Evolutionary conservation across 2,888 invertebrate species (phyloP).

Genomic region (Mystacides longicornis): DNA sequence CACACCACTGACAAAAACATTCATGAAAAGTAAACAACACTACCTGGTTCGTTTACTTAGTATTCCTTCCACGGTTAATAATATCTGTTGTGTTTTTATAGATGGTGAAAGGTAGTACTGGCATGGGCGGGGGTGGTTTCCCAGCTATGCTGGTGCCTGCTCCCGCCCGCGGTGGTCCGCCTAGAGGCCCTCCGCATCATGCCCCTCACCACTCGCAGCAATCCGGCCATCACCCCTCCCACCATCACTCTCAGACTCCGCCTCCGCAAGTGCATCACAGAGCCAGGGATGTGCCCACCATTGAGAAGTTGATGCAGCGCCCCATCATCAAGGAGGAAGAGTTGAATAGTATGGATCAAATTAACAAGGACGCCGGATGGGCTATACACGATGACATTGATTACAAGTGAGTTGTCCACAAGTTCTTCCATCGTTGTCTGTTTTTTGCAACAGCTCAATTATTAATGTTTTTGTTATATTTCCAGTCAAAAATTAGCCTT

Average conservation of each 20-base stretch:
- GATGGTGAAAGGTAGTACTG: conserved; percentile 38
- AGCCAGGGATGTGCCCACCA: conserved; percentile 37
- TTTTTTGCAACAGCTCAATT: too few species aligned
- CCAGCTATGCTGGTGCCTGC: conserved; percentile 11
- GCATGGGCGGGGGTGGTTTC: conserved; percentile 31
- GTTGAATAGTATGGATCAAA: conserved; percentile 85
- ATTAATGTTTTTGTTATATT: background rate
- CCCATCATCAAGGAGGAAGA: conserved; percentile 93
- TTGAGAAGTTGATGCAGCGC: conserved; percentile 60
- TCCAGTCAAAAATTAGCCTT: conserved; percentile 82
- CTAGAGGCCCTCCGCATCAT: conserved; percentile 10
- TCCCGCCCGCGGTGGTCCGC: conserved; percentile 27
- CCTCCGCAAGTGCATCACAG: background rate
- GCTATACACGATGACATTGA: conserved; percentile 88
- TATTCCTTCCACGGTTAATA: too few species aligned
- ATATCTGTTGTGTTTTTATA: conserved; percentile 13
- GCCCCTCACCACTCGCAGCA: conserved; percentile 29
- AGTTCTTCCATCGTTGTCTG: background rate
- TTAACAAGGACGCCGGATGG: conserved; percentile 86
- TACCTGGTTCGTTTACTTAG: too few species aligned
- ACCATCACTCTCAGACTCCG: background rate
- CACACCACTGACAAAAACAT: background rate
- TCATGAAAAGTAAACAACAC: too few species aligned
- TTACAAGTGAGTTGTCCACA: conserved; percentile 58
- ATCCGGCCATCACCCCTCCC: conserved; percentile 28